Evolutionary conservation across 1,140 invertebrate species (phyloP), one percentile per base, ranked within the genome.

Genomic region (Lepidurus arcticus): DNA sequence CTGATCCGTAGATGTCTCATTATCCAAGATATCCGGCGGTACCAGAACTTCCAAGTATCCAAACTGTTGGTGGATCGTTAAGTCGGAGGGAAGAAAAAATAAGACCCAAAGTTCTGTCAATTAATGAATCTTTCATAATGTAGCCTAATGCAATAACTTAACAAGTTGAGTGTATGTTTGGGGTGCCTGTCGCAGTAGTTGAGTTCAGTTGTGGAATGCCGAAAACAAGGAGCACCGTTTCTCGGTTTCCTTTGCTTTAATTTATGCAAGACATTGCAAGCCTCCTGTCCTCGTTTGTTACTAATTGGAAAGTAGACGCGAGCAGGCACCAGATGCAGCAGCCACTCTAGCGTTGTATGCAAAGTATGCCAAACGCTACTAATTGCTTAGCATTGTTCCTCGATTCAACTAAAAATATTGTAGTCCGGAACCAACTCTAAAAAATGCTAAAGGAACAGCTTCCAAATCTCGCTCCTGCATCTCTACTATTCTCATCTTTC

Each of bases 11-110:
- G 92, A 92, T 10, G 92, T 93, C 81, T 93, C 92, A 81, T 93
- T 91, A 21, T 89, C 84, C 44, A 94, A 88, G 82, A 95, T 93
- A 83, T 94, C 93, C 7, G 93, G 93, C 10, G 93, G 92, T 81
- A 94, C 91, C 24, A 93, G 91, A n/a, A 95, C 92, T 73, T 94
- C 91, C 81, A 95, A 85, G 82, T 89, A 89, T 10, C 92, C 92
- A 85, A 93, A 90, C 92, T 93, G 85, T 26, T 65, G 34, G 34
- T 34, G 34, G 34, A 34, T 34, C 34, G 34, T 34, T 4, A 34
- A 34, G 3, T 3, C 34, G 34, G 34, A 34, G 3, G 3, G 34
- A 34, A 34, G 34, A 34, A 34, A 34, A 34, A 34, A 34, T 0
- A 34, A 34, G 34, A 34, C 34, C 34, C 26, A 2, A 34, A 34